Evolutionary conservation across 1,140 invertebrate genomes (phyloP).

Genomic region (Eubasilissa regina): DNA sequence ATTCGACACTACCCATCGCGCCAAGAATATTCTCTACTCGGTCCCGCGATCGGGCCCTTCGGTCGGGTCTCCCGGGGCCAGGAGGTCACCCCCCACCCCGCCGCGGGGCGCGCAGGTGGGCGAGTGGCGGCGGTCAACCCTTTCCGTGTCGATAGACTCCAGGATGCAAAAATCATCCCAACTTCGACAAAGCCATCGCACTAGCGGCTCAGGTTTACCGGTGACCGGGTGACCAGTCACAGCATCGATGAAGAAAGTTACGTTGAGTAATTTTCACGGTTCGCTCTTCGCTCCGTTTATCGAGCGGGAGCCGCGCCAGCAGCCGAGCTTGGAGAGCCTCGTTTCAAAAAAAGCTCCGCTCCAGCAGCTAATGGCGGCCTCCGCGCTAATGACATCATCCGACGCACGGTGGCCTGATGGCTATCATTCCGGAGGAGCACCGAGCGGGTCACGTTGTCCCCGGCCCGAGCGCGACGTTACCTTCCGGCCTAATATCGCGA

Average conservation of each 20-base stretch:
- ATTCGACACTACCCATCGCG: conserved; percentile 19
- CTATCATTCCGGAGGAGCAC: conserved; percentile 16
- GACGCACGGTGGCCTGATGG: conserved; percentile 24
- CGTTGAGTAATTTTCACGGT: too few species aligned
- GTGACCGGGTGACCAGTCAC: too few species aligned
- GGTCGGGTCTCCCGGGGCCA: conserved; percentile 9
- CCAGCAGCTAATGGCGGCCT: conserved; percentile 32
- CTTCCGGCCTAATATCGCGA: conserved; percentile 9
- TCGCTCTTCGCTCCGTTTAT: not conserved
- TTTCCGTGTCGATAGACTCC: not conserved
- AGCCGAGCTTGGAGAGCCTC: not conserved
- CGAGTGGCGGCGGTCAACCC: conserved; percentile 1
- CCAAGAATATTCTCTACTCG: conserved; percentile 11
- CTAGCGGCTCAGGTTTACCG: too few species aligned
- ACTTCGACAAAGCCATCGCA: too few species aligned
- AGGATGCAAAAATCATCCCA: not conserved
- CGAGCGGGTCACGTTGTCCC: conserved; percentile 9
- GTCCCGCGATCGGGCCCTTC: conserved; percentile 29
- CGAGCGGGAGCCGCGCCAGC: conserved; percentile 17
- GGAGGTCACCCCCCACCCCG: not conserved
- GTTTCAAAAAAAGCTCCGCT: conserved; percentile 23
- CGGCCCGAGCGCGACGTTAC: not conserved
- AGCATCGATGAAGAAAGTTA: too few species aligned
- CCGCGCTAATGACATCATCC: conserved; percentile 32
- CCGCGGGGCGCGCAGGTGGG: conserved; percentile 1